Conservation (phyloP, 2,113 vertebrate species). For the Nansenia antarctica region DNA sequence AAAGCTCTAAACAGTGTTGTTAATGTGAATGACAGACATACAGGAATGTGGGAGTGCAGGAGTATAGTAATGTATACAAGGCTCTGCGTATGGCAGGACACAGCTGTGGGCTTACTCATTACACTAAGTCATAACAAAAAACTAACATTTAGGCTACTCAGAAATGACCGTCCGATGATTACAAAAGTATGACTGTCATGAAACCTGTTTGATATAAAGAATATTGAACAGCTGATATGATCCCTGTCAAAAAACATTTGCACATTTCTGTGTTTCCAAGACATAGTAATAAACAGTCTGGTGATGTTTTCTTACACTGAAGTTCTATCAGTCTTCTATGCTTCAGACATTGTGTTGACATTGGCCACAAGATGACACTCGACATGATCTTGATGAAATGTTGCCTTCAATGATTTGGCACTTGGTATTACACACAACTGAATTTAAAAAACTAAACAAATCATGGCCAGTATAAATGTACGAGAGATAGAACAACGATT, state of each 20-base stretch:
- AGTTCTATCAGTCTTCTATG: background rate
- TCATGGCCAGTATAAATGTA: no score
- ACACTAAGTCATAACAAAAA: background rate
- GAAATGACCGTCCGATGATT: no score
- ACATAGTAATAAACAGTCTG: background rate
- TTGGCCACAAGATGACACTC: background rate
- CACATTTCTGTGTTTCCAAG: background rate
- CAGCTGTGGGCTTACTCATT: background rate
- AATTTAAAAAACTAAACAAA: no score
- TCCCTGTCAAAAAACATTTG: background rate
- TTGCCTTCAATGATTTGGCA: background rate
- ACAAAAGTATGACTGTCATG: no score
- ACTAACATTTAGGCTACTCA: no score
- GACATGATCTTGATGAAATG: background rate
- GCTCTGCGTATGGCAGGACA: background rate
- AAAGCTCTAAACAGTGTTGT: background rate
- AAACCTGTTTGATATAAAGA: background rate
- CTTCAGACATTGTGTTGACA: no score
- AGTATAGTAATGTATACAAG: background rate
- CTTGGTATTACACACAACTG: background rate
- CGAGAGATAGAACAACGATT: no score
- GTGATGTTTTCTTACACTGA: background rate
- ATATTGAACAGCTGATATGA: background rate
- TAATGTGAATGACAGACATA: background rate
- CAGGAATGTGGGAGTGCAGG: background rate